Evolutionary conservation across 2,888 invertebrate species (phyloP).

Genomic region (Cheilosia soror): DNA sequence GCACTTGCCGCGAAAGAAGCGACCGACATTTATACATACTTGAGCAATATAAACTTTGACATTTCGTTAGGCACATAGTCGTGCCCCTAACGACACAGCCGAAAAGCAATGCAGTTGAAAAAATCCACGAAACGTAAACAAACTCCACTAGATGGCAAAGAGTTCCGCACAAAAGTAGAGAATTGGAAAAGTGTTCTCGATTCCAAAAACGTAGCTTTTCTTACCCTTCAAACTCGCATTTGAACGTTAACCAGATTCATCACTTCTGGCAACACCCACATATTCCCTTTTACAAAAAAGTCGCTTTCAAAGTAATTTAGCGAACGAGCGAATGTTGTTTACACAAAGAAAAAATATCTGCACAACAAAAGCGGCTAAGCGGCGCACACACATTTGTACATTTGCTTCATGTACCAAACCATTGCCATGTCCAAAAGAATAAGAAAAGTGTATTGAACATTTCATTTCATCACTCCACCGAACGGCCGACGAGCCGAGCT

Average conservation of each 20-base stretch:
- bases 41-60: too few relatives aligned
- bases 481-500: background rate
- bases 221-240: background rate
- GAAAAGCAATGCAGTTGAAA: too few relatives aligned
- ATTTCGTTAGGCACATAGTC: too few relatives aligned
- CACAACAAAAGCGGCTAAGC: conserved; percentile 37
- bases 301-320: background rate
- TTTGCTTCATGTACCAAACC: background rate
- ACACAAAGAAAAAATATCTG: conserved; percentile 37
- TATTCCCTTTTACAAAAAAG: background rate
- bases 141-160: too few relatives aligned
- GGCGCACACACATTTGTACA: conserved; percentile 9
- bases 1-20: too few relatives aligned
- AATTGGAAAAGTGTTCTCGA: too few relatives aligned
- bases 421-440: conserved; percentile 2
- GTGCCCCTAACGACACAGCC: too few relatives aligned
- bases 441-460: conserved; percentile 12
- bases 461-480: conserved; percentile 35
- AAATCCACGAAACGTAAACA: too few relatives aligned
- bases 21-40: too few relatives aligned
- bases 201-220: too few relatives aligned
- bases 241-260: background rate
- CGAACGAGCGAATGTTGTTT: conserved; percentile 23
- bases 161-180: too few relatives aligned
- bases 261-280: conserved; percentile 22